These are phyloP conservation scores for Chalcosyrphus nemorum DNA, from an alignment of 2,888 invertebrate species.

Conservation along the genomic window DNA sequence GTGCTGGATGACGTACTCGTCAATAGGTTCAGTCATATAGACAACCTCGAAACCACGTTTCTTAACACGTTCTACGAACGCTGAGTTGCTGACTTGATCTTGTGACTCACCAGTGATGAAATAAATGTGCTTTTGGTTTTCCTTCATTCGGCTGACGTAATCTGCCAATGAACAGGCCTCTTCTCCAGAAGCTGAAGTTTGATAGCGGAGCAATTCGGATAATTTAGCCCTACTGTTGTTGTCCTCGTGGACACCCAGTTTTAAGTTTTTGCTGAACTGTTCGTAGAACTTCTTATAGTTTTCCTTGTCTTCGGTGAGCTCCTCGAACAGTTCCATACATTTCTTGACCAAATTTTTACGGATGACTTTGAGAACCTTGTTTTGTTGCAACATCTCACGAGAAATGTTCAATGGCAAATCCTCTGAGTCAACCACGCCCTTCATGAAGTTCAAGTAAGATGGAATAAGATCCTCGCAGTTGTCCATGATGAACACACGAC, in stretches of 20 bases:
- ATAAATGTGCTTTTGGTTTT: constrained; percentile 98
- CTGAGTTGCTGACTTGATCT: constrained; percentile 97
- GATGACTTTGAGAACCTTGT: constrained; percentile 99
- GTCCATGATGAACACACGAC: constrained; percentile 99
- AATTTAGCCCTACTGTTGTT: constrained; percentile 96
- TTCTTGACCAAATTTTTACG: constrained; percentile 99
- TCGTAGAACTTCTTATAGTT: constrained; percentile 99
- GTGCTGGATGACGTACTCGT: constrained; percentile 99
- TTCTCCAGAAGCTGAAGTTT: constrained; percentile 97
- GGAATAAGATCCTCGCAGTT: constrained; percentile 99
- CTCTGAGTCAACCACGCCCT: constrained; percentile 99
- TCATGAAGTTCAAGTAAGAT: constrained; percentile 97
- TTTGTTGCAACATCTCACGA: constrained; percentile 99
- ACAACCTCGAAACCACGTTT: constrained; percentile 98
- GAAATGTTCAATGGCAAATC: constrained; percentile 99
- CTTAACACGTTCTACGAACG: constrained; percentile 98
- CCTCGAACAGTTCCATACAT: constrained; percentile 97
- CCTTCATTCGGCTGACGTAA: constrained; percentile 98
- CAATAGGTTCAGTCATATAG: constrained; percentile 99
- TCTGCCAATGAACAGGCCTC: constrained; percentile 97
- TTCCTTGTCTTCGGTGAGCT: constrained; percentile 97
- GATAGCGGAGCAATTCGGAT: constrained; percentile 93
- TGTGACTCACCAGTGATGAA: constrained; percentile 98
- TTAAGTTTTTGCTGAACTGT: constrained; percentile 98
- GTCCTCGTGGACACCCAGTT: constrained; percentile 99